Evolutionary conservation across 2,797 vertebrate species (phyloP).

Genomic region (Crenichthys baileyi): DNA sequence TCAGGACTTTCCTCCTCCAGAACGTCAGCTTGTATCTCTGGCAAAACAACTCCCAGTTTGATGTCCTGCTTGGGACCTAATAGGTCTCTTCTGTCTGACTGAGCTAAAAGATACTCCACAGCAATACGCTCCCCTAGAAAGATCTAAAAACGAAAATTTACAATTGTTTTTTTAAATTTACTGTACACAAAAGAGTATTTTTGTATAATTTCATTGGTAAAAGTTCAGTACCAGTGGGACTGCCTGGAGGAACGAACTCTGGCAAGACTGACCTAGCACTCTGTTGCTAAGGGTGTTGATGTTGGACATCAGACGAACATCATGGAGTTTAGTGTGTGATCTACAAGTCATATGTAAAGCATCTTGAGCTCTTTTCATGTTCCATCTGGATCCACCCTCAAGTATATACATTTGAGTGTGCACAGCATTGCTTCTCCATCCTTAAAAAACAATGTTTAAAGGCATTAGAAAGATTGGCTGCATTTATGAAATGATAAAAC

Average conservation of each 20-base stretch:
- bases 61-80: not conserved
- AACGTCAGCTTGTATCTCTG: not conserved
- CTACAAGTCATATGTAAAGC: not conserved
- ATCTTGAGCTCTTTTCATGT: not conserved
- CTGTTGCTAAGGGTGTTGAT: not conserved
- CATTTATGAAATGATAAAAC: not conserved
- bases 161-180: too few species aligned
- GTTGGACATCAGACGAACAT: not conserved
- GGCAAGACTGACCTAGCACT: not conserved
- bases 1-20: not conserved
- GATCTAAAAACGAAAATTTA: too few species aligned
- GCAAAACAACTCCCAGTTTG: constrained; percentile 1
- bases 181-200: too few species aligned
- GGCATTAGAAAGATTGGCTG: not conserved
- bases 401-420: not conserved
- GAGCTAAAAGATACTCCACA: not conserved
- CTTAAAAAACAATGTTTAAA: not conserved
- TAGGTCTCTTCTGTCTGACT: not conserved
- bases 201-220: not conserved
- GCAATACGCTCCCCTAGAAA: not conserved
- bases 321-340: not conserved
- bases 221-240: not conserved
- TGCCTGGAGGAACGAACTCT: not conserved
- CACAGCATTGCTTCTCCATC: not conserved
- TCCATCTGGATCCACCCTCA: not conserved